Percentiles rank a stretch among this genome's conserved stretches.
phyloP scores from a whole-genome alignment of 92 coral and sea anemone species.

The Porites divaricata region DNA sequence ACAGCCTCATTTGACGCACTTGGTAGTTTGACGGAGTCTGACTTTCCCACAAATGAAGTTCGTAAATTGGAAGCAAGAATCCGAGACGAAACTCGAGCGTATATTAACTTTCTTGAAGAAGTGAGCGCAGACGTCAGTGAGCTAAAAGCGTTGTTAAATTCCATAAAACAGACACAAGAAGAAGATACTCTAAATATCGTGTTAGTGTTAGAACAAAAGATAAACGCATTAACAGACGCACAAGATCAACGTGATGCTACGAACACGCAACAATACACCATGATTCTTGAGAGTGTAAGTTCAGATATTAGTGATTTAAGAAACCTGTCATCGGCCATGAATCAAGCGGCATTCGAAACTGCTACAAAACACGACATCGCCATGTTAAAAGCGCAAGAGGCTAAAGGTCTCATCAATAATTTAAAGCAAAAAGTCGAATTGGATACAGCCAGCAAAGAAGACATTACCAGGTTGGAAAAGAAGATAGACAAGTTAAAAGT shows the following conservation, averaged over 20 bases:
- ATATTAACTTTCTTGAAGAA: constrained; percentile 5
- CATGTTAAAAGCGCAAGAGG: too few relatives aligned
- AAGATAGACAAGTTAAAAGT: background rate
- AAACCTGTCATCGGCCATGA: too few relatives aligned
- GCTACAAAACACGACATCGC: background rate
- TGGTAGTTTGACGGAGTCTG: constrained; percentile 36
- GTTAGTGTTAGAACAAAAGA: background rate
- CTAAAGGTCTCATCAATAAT: too few relatives aligned
- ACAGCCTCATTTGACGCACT: constrained; percentile 34
- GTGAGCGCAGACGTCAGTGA: background rate
- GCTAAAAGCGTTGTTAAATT: background rate
- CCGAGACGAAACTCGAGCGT: background rate
- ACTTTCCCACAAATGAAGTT: constrained; percentile 42
- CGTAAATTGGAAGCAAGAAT: constrained; percentile 13
- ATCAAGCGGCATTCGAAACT: too few relatives aligned
- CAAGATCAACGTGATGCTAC: background rate
- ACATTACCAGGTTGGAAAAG: background rate
- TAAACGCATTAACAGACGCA: background rate
- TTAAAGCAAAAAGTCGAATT: background rate
- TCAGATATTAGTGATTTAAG: background rate
- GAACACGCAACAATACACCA: background rate
- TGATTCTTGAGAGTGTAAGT: background rate
- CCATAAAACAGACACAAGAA: background rate
- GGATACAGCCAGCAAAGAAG: constrained; percentile 4
- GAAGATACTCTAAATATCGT: constrained; percentile 1